These are phyloP conservation scores for Nomada ruficornis DNA, from an alignment of 2,888 invertebrate species.

Conservation along the genomic window DNA sequence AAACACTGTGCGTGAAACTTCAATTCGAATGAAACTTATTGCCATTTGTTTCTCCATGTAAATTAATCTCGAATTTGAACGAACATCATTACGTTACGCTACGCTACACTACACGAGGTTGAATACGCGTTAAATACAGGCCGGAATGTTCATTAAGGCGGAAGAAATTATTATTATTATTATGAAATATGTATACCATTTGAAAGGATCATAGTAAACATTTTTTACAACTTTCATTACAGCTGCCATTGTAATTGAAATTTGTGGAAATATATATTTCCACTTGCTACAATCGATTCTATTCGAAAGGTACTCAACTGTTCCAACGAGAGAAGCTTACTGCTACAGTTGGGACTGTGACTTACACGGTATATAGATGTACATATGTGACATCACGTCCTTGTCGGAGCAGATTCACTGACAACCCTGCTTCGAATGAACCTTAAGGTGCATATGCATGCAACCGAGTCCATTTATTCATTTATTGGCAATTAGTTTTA, in stretches of 20 bases:
- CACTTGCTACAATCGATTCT: conserved; percentile 18
- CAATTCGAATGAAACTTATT: conserved; percentile 6
- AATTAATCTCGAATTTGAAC: background rate
- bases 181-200: conserved; percentile 87
- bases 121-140: background rate
- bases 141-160: conserved; percentile 1
- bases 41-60: background rate
- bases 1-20: background rate
- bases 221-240: conserved; percentile 85
- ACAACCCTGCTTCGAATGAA: no score
- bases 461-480: no score
- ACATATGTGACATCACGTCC: no score
- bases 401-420: no score
- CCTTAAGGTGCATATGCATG: no score
- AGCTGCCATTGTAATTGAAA: conserved; percentile 51
- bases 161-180: conserved; percentile 28
- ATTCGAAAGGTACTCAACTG: background rate
- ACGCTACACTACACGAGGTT: background rate
- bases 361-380: no score
- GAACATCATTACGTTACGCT: background rate
- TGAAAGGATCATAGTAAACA: conserved; percentile 91
- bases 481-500: no score
- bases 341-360: no score
- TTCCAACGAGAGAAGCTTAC: background rate
- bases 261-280: conserved; percentile 12